Evolutionary conservation across 2,113 vertebrate species (phyloP), one percentile per base, ranked within the genome.

Genomic region (Apistogramma diplotaenia): DNA sequence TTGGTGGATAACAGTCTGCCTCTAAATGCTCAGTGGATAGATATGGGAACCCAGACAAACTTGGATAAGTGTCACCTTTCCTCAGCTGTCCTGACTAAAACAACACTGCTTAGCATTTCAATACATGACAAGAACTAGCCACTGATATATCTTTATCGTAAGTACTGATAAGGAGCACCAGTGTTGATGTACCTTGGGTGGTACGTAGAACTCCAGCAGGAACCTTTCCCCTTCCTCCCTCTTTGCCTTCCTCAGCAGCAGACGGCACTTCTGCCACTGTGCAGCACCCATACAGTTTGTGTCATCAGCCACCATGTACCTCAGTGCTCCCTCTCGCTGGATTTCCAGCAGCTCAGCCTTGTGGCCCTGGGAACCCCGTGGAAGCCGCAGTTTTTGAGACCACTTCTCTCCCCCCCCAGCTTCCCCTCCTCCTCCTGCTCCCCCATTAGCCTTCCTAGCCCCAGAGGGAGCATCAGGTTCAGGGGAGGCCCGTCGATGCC

Each of bases 271-370:
- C 93, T 99, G 98, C 98, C 98, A 99, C 93, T 97, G 98, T 0
- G 96, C 95, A 1, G 94, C 93, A 0, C 97, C 96, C 81, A 97
- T 95, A 9, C 97, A 96, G 93, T 96, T 97, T 10, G 96, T 93
- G 88, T 99, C 98, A 0, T 99, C 98, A 0, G 97, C 98, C 89
- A 99, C 97, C 97, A 97, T 99, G 95, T 96, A 99, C 74, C 97
- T 94, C 90, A 99, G 96, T 0, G 93, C 96, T 0, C 98, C 98
- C 92, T 99, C 98, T 25, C 98, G 95, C 90, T 99, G 98, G 88
- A 99, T 96, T 93, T 99, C 97, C 91, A 98, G 93, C 84, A 96
- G 92, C 88, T 99, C 97, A 4, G 96, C 95, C 85, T 96, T 97
- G 91, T 97, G 96, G 8, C 96, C 94, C 91, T 96, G 96, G 2